Conservation (phyloP, 1,140 invertebrate species). For the Himalopsyche phryganea region DNA sequence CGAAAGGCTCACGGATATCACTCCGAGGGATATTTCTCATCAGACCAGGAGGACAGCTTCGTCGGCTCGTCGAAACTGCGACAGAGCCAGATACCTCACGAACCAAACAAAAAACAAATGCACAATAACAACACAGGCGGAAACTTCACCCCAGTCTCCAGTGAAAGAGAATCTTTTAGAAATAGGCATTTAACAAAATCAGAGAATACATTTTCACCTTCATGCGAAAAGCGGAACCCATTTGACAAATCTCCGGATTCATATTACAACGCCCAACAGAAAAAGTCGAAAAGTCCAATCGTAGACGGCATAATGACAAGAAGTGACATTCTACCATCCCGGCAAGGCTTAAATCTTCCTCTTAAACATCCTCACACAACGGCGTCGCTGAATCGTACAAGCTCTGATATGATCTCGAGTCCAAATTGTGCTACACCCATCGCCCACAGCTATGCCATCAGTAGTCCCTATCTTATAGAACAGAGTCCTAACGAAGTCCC, state of each 20-base stretch:
- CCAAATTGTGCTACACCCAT: neutral
- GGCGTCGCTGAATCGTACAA: slow-evolving; percentile 33
- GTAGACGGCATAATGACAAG: slow-evolving; percentile 53
- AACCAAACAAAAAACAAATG: neutral
- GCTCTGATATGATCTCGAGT: slow-evolving; percentile 9
- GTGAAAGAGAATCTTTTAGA: slow-evolving; percentile 20
- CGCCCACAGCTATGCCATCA: slow-evolving; percentile 5
- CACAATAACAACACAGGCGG: neutral
- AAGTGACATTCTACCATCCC: slow-evolving; percentile 46
- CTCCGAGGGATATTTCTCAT: slow-evolving; percentile 67
- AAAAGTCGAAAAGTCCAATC: slow-evolving; percentile 50
- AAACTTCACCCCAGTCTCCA: slow-evolving; percentile 8
- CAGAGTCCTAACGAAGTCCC: slow-evolving; percentile 49
- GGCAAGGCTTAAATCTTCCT: slow-evolving; percentile 49
- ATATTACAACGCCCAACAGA: slow-evolving; percentile 37
- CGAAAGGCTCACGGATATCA: slow-evolving; percentile 61
- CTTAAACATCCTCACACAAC: slow-evolving; percentile 45
- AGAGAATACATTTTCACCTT: slow-evolving; percentile 14
- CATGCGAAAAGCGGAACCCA: slow-evolving; percentile 12
- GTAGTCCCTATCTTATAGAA: slow-evolving; percentile 41
- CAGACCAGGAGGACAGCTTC: slow-evolving; percentile 58
- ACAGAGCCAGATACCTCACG: slow-evolving; percentile 3
- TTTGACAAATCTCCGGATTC: slow-evolving; percentile 22
- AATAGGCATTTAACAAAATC: slow-evolving; percentile 9
- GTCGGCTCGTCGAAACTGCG: slow-evolving; percentile 2